A percentile compares a stretch with the other conserved stretches of the same genome.
Evolutionary conservation across 2,888 invertebrate species (phyloP).

Genomic region (Chrysopilus asiliformis): DNA sequence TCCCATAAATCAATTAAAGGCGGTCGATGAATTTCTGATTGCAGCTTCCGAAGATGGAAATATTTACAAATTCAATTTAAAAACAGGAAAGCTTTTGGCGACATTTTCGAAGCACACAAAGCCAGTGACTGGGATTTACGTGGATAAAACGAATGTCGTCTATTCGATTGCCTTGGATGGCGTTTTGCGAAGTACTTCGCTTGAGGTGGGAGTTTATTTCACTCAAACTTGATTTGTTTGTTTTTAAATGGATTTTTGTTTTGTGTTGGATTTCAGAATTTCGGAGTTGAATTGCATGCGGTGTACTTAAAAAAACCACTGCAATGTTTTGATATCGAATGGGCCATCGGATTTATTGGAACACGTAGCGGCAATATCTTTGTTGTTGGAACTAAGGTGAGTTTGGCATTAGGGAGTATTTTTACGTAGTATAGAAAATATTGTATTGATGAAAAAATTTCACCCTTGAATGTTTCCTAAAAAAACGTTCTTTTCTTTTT

Average conservation of each 20-base stretch:
- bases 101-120: slow-evolving; percentile 31
- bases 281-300: slow-evolving; percentile 26
- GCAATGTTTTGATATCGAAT: slow-evolving; percentile 60
- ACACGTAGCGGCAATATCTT: slow-evolving; percentile 57
- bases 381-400: slow-evolving; percentile 54
- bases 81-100: slow-evolving; percentile 23
- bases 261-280: slow-evolving; percentile 20
- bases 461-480: no score
- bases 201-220: slow-evolving; percentile 30
- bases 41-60: slow-evolving; percentile 33
- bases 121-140: slow-evolving; percentile 29
- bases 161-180: slow-evolving; percentile 33
- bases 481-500: no score
- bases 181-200: slow-evolving; percentile 28
- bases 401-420: no score
- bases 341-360: slow-evolving; percentile 59
- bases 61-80: slow-evolving; percentile 28
- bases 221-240: no score
- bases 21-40: slow-evolving; percentile 25
- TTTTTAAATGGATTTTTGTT: neutral
- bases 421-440: no score
- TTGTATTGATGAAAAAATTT: no score
- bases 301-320: slow-evolving; percentile 39
- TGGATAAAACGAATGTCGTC: slow-evolving; percentile 22
- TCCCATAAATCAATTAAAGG: no score